Conservation (phyloP, 2,888 invertebrate species). For the Erebia aethiops region DNA sequence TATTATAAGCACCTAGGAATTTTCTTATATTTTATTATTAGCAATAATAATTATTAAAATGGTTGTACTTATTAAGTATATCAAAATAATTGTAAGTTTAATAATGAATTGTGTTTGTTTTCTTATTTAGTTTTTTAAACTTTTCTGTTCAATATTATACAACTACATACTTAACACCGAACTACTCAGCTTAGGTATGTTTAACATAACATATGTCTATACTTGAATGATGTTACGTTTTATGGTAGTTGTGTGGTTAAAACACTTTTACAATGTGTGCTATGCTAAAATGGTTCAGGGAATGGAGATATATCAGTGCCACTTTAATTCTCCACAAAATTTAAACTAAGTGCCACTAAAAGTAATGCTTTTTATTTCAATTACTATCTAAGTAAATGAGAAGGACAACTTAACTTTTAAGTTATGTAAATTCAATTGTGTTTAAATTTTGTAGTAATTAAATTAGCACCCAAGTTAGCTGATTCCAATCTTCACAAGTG, state of each 20-base stretch:
- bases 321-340: background rate
- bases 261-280: constrained; percentile 6
- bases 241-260: constrained; percentile 11
- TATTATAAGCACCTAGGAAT: too few relatives aligned
- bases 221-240: background rate
- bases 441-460: background rate
- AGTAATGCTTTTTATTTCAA: background rate
- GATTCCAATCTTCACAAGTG: constrained; percentile 28
- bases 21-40: too few relatives aligned
- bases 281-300: constrained; percentile 3
- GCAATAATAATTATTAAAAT: too few relatives aligned
- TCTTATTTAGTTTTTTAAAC: background rate
- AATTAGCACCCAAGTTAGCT: background rate
- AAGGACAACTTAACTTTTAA: background rate
- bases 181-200: background rate
- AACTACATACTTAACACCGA: background rate
- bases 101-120: too few relatives aligned
- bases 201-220: background rate
- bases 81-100: background rate
- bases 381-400: background rate
- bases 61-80: too few relatives aligned
- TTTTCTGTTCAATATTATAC: background rate
- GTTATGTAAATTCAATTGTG: background rate
- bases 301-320: background rate
- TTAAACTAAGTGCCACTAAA: background rate